These are phyloP conservation scores for Nannoperca obscura DNA, from an alignment of 2,797 vertebrate genomes.

Conservation along the genomic window DNA sequence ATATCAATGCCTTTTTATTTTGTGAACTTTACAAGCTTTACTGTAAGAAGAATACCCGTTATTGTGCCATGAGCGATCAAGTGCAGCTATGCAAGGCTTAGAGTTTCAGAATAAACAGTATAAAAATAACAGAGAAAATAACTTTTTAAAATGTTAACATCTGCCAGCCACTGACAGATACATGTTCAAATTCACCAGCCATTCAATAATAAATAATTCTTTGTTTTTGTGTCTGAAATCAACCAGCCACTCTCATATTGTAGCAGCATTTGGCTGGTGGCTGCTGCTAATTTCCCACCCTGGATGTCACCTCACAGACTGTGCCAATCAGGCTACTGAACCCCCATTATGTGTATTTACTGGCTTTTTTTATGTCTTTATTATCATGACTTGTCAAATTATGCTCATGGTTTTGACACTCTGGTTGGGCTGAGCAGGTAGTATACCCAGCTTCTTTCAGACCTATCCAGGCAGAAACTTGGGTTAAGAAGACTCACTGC, in stretches of 20 bases:
- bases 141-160: no score
- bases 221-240: no score
- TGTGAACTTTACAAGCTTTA: neutral
- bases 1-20: neutral
- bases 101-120: conserved; percentile 22
- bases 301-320: conserved; percentile 8
- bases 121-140: no score
- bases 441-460: conserved; percentile 51
- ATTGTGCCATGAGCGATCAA: conserved; percentile 9
- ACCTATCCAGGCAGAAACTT: conserved; percentile 58
- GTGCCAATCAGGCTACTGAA: conserved; percentile 3
- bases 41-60: neutral
- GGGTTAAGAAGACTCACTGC: conserved; percentile 61
- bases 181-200: no score
- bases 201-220: no score
- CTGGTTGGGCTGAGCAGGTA: conserved; percentile 52
- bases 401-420: conserved; percentile 51
- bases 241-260: no score
- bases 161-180: no score
- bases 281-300: no score
- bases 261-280: no score
- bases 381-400: conserved; percentile 59
- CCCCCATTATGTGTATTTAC: conserved; percentile 27
- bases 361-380: conserved; percentile 32
- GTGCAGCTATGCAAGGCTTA: conserved; percentile 1